A percentile compares a stretch with the other conserved stretches of the same genome.
Conservation (phyloP, 2,797 vertebrate species). For the Sebastes diploproa region DNA sequence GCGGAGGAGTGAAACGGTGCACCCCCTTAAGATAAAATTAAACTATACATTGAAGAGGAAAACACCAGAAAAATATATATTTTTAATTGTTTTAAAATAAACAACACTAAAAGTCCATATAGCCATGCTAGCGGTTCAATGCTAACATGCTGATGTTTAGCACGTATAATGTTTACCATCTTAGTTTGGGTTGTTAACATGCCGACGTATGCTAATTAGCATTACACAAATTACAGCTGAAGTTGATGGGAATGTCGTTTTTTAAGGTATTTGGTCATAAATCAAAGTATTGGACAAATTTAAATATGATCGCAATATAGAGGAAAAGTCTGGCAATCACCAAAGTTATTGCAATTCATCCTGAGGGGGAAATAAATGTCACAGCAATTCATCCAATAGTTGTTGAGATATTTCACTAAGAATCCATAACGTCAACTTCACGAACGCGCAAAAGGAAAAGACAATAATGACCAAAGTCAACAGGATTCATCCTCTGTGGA, state of each 20-base stretch:
- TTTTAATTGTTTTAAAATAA: not conserved
- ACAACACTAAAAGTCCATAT: not conserved
- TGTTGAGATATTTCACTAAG: not conserved
- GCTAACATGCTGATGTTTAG: not conserved
- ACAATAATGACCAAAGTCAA: not conserved
- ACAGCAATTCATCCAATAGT: not conserved
- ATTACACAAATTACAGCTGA: not conserved
- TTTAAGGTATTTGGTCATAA: not conserved
- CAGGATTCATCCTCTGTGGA: not conserved
- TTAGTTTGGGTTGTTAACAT: not conserved
- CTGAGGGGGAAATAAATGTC: not conserved
- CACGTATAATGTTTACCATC: not conserved
- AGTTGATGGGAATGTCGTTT: not conserved
- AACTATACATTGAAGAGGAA: constrained; percentile 2
- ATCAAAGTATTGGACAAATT: not conserved
- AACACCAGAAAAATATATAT: not conserved
- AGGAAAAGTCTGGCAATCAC: not conserved
- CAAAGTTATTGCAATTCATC: not conserved
- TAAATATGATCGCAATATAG: not conserved
- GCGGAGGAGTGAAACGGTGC: constrained; percentile 22
- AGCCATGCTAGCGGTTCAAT: not conserved
- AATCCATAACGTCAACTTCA: not conserved
- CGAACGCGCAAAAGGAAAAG: not conserved
- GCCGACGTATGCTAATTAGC: not conserved
- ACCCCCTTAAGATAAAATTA: not conserved